Evolutionary conservation across 2,888 invertebrate species (phyloP), one percentile per base, ranked within the genome.

Genomic region (Drosophila niveifrons): DNA sequence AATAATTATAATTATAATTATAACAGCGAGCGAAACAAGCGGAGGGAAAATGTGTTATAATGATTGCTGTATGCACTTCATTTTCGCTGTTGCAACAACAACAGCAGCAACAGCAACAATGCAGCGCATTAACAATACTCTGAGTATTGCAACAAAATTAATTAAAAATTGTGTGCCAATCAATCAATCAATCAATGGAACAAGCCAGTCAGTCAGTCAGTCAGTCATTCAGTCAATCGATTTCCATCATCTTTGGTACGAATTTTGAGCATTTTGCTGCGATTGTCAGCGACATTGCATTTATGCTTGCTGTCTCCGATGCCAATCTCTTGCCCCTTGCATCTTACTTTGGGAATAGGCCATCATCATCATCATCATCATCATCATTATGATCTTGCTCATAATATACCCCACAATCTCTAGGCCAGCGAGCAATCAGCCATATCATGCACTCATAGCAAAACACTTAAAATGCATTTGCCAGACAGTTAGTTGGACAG

Each of bases 381-480:
- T 23, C 23, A 23, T 23, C 23, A 23, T 23, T 6, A 23, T 23
- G n/a, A n/a, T n/a, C n/a, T n/a, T n/a, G n/a, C 23, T 23, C 55
- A 29, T 17, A 28, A 34, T 18, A 13, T 18, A 31, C 18, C 29
- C n/a, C 4, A 23, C 58, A 15, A 36, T 10, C 47, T 10, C 47
- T 15, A 39, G 31, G 36, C 17, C 46, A 39, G 11, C 11, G 6
- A 34, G 36, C 50, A 55, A 55, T 59, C 28, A 55, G 56, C 47
- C 39, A 41, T 18, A 53, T 57, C 31, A 58, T 53, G 43, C 51
- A 65, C 65, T 65, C 48, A 53, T 55, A 46, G 44, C 59, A 34
- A 50, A 61, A 73, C 44, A 72, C 48, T 67, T 62, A 34, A 53
- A 72, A 61, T 72, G 58, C 71, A 72, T 72, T 72, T 66, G 59